These are phyloP conservation scores for Phytoseiulus persimilis DNA, from an alignment of 2,888 invertebrate genomes.

Conservation along the genomic window DNA sequence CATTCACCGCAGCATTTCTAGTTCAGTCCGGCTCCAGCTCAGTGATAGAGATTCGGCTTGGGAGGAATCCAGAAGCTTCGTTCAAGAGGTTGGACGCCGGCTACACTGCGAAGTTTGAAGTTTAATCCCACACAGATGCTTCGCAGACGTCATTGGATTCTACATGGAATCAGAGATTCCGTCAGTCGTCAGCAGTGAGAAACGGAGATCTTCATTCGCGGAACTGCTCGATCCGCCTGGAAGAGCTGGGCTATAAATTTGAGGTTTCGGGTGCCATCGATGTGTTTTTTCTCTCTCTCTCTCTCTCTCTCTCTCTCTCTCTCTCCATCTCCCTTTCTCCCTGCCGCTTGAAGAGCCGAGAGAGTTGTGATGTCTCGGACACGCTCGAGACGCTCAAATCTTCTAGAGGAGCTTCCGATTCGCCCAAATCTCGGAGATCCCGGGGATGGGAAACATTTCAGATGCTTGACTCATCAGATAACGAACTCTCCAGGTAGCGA, in stretches of 20 bases:
- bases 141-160: neutral
- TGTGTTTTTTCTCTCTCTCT: neutral
- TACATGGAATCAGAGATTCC: neutral
- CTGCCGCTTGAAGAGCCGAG: too few species aligned
- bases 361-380: too few species aligned
- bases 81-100: neutral
- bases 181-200: neutral
- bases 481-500: too few species aligned
- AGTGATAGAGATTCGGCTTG: neutral
- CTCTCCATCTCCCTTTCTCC: too few species aligned
- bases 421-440: too few species aligned
- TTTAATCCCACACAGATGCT: neutral
- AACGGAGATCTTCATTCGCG: neutral
- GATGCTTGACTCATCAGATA: too few species aligned
- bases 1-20: neutral
- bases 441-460: too few species aligned
- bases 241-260: neutral
- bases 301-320: too few species aligned
- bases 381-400: too few species aligned
- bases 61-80: neutral
- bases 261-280: neutral
- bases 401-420: too few species aligned
- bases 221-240: neutral
- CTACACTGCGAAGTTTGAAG: neutral
- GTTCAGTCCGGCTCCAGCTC: neutral